phyloP scores from a whole-genome alignment of 2,888 invertebrate genomes.

The Petrolisthes cinctipes region DNA sequence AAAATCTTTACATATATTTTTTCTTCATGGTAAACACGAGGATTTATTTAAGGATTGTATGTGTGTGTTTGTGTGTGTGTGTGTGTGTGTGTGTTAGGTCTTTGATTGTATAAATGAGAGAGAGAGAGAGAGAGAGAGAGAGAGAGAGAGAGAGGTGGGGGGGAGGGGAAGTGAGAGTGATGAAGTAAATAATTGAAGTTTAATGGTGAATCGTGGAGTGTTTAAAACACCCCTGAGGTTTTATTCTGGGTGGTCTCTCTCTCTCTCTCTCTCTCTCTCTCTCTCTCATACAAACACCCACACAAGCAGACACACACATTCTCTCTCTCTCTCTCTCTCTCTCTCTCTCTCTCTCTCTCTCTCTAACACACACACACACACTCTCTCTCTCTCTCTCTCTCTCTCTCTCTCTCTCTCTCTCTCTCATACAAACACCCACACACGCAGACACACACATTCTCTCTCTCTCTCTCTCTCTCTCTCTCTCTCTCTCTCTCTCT shows the following conservation, averaged over 20 bases:
- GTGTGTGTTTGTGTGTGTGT: background rate
- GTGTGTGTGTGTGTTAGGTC: background rate
- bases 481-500: background rate
- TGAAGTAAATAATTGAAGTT: background rate
- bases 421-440: background rate
- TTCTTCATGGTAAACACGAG: too few relatives aligned
- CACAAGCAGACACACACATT: too few relatives aligned
- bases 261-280: background rate
- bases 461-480: background rate
- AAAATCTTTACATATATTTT: too few relatives aligned
- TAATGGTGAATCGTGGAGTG: background rate
- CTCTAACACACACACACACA: too few relatives aligned
- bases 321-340: background rate
- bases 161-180: background rate
- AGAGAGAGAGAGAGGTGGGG: background rate
- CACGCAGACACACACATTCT: constrained; percentile 2
- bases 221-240: background rate
- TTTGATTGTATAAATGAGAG: background rate
- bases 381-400: background rate
- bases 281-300: too few relatives aligned
- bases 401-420: constrained; percentile 8
- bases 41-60: too few relatives aligned
- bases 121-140: background rate
- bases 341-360: too few relatives aligned
- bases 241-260: background rate